These are phyloP conservation scores for Synergus itoensis DNA, from an alignment of 2,888 invertebrate species.

Conservation along the genomic window DNA sequence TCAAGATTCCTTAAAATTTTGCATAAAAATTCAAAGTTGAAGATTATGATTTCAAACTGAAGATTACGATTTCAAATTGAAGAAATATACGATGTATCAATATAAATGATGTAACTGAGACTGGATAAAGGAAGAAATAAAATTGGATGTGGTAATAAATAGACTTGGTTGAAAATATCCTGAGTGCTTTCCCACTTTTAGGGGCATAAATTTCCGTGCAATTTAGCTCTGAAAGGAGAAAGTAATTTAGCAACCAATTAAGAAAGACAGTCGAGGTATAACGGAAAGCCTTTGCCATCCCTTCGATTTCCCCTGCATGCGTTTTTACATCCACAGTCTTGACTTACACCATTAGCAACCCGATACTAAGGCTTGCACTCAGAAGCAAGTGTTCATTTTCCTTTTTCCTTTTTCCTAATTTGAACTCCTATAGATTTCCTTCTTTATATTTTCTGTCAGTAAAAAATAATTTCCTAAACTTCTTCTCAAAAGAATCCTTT, in stretches of 20 bases:
- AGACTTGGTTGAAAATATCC: slow-evolving; percentile 48
- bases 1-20: no score
- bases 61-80: neutral
- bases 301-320: slow-evolving; percentile 70
- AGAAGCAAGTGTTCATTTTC: slow-evolving; percentile 21
- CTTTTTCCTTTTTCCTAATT: slow-evolving; percentile 33
- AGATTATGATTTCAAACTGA: neutral
- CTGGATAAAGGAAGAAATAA: neutral
- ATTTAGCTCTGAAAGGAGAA: slow-evolving; percentile 59
- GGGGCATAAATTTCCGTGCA: slow-evolving; percentile 65
- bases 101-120: slow-evolving; percentile 2
- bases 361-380: slow-evolving; percentile 60
- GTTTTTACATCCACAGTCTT: slow-evolving; percentile 70
- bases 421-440: neutral
- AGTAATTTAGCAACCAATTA: slow-evolving; percentile 70
- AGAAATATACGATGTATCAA: neutral
- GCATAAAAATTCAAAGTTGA: no score
- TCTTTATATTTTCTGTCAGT: neutral
- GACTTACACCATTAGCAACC: slow-evolving; percentile 74
- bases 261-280: slow-evolving; percentile 60
- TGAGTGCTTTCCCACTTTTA: slow-evolving; percentile 51
- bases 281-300: slow-evolving; percentile 62
- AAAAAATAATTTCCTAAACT: neutral
- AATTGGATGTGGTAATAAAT: slow-evolving; percentile 44
- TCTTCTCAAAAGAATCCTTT: neutral